Conservation (phyloP, 92 coral and sea anemone species). For the Galaxea fascicularis region DNA sequence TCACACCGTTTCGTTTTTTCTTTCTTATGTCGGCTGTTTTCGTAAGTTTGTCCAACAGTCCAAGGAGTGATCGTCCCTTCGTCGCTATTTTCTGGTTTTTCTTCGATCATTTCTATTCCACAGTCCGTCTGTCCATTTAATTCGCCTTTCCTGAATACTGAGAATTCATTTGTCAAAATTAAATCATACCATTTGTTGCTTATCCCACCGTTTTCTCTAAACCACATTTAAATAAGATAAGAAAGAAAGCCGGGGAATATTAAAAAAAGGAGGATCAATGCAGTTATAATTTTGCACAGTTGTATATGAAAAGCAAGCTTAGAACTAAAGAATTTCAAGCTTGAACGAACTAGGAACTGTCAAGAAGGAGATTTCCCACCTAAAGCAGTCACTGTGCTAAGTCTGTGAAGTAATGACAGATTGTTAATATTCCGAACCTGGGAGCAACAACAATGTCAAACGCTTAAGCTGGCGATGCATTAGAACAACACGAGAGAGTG, state of each 20-base stretch:
- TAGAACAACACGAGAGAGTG: too few relatives aligned
- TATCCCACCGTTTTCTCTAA: neutral
- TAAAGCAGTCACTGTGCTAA: neutral
- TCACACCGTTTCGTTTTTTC: neutral
- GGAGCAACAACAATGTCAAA: too few relatives aligned
- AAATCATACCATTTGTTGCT: neutral
- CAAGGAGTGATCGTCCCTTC: neutral
- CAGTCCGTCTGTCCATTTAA: too few relatives aligned
- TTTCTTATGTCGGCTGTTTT: neutral
- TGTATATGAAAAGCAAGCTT: too few relatives aligned
- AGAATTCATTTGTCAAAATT: neutral
- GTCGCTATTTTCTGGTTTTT: neutral
- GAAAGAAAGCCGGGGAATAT: neutral
- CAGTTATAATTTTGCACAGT: too few relatives aligned
- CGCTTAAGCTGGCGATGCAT: too few relatives aligned
- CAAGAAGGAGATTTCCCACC: too few relatives aligned
- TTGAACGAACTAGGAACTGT: too few relatives aligned
- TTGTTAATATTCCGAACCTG: too few relatives aligned
- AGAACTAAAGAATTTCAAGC: too few relatives aligned
- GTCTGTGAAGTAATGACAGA: too few relatives aligned
- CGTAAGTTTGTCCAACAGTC: neutral
- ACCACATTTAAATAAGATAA: neutral
- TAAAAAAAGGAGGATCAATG: neutral
- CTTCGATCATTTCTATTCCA: neutral
- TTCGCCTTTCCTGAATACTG: neutral